Evolutionary conservation across 1,140 invertebrate species (phyloP).

Genomic region (Drosophila biarmipes): DNA sequence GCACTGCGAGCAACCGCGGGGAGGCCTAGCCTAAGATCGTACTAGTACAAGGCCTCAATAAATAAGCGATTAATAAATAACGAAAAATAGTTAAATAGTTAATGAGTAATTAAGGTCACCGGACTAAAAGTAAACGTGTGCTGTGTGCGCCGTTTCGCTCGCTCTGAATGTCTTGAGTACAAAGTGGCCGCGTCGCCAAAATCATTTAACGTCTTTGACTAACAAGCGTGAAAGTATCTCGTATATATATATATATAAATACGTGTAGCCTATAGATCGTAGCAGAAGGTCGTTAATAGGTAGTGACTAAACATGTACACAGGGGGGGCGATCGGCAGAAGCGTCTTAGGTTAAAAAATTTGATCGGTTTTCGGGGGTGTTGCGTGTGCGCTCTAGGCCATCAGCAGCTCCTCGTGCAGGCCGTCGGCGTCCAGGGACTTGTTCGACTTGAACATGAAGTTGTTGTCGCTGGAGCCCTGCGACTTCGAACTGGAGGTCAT

Average conservation of each 20-base stretch:
- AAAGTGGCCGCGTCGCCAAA: slow-evolving; percentile 30
- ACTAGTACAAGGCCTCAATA: slow-evolving; percentile 36
- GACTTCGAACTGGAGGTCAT: slow-evolving; percentile 86
- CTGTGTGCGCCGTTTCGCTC: slow-evolving; percentile 14
- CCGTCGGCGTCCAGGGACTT: slow-evolving; percentile 69
- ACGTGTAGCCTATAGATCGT: slow-evolving; percentile 24
- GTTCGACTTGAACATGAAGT: slow-evolving; percentile 79
- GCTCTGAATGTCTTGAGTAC: slow-evolving; percentile 35
- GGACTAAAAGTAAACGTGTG: slow-evolving; percentile 19
- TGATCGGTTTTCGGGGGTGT: slow-evolving; percentile 10
- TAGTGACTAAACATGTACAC: slow-evolving; percentile 48
- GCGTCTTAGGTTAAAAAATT: slow-evolving; percentile 36
- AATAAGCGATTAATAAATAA: slow-evolving; percentile 37
- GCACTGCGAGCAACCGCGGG: slow-evolving; percentile 6
- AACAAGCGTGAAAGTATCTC: slow-evolving; percentile 39
- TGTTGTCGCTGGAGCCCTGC: slow-evolving; percentile 84
- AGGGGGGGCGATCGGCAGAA: slow-evolving; percentile 25
- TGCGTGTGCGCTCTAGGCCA: slow-evolving; percentile 53
- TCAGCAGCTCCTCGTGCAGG: slow-evolving; percentile 71
- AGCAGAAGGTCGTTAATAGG: slow-evolving; percentile 13
- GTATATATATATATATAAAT: slow-evolving; percentile 10
- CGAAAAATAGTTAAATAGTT: slow-evolving; percentile 7
- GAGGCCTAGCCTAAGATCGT: slow-evolving; percentile 17
- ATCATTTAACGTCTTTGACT: slow-evolving; percentile 30
- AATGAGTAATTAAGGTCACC: slow-evolving; percentile 16